These are phyloP conservation scores for Ceyx erithaca DNA, from an alignment of 2,797 vertebrate species.

Conservation along the genomic window DNA sequence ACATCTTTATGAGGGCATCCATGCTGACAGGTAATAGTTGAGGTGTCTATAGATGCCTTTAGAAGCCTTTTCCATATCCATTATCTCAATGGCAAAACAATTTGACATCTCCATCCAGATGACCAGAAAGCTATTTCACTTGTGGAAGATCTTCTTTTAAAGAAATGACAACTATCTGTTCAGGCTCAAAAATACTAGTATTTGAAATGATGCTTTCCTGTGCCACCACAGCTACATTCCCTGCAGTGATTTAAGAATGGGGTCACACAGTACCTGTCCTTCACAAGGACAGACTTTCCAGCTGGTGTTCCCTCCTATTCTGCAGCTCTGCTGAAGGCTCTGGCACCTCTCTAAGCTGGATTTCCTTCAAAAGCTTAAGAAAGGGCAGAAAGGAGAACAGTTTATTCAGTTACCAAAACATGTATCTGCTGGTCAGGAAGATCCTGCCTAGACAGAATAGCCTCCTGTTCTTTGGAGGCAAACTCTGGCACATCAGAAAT, in stretches of 20 bases:
- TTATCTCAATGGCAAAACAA: neutral
- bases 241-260: neutral
- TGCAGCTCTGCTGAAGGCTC: neutral
- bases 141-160: neutral
- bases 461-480: neutral
- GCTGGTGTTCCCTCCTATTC: accelerated
- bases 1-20: neutral
- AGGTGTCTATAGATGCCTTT: neutral
- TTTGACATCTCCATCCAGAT: neutral
- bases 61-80: neutral
- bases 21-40: neutral
- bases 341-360: neutral
- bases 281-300: neutral
- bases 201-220: neutral
- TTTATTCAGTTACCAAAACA: slow-evolving; percentile 22
- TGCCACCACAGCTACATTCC: neutral
- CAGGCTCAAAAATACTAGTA: neutral
- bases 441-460: neutral
- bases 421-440: neutral
- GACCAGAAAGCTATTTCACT: neutral
- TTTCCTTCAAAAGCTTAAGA: slow-evolving; percentile 23
- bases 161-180: neutral
- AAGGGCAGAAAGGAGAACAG: slow-evolving; percentile 4
- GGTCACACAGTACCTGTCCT: neutral
- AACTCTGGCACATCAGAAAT: neutral